A percentile compares a stretch with the other conserved stretches of the same genome.
Evolutionary conservation across 2,113 vertebrate species (phyloP).

Genomic region (Hyperopisus bebe): DNA sequence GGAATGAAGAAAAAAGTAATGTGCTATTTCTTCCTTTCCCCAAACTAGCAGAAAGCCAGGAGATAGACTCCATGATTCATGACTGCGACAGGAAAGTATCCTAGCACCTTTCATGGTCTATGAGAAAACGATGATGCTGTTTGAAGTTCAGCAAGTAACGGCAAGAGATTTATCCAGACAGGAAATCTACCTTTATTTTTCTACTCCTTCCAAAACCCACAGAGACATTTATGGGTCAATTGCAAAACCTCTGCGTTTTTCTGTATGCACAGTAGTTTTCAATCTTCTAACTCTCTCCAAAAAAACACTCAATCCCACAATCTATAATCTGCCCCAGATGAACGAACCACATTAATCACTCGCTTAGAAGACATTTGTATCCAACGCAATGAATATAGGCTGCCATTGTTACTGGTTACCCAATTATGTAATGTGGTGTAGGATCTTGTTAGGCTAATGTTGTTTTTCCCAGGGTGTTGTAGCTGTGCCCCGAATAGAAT

Average conservation of each 20-base stretch:
- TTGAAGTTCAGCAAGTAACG: background rate
- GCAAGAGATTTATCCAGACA: slow-evolving; percentile 1
- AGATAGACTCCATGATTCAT: background rate
- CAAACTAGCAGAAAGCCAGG: background rate
- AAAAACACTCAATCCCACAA: background rate
- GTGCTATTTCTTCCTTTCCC: background rate
- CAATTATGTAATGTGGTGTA: background rate
- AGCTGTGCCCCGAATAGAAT: background rate
- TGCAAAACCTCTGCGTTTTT: background rate
- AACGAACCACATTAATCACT: background rate
- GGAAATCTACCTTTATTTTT: slow-evolving; percentile 9
- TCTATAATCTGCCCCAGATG: background rate
- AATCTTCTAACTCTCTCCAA: background rate
- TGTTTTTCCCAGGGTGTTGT: background rate
- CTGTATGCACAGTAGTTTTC: background rate
- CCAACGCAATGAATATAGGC: background rate
- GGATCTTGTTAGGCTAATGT: background rate
- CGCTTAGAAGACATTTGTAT: background rate
- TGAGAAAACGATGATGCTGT: slow-evolving; percentile 10
- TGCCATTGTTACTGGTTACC: background rate
- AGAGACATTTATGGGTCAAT: background rate
- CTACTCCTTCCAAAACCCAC: background rate
- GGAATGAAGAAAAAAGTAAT: background rate
- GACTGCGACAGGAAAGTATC: background rate
- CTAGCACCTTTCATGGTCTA: background rate